Percentiles rank a stretch among this genome's conserved stretches.
phyloP scores from a whole-genome alignment of 2,113 vertebrate species.

The Sturnira hondurensis region DNA sequence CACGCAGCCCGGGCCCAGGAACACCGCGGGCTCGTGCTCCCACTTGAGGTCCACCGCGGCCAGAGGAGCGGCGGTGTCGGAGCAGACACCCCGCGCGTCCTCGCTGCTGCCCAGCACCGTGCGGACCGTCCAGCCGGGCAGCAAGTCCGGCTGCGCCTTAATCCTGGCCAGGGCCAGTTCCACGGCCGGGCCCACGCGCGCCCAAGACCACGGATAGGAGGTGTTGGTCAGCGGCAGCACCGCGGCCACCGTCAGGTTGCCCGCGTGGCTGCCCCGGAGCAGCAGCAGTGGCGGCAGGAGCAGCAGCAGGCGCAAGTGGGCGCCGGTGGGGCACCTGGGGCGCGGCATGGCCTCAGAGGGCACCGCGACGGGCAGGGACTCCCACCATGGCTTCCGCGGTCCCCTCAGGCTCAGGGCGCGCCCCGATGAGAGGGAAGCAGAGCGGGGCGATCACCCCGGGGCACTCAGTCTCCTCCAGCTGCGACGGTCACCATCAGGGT shows the following conservation, averaged over 20 bases:
- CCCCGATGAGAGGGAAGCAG: background rate
- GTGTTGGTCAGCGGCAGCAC: conserved; percentile 90
- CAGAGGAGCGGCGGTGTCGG: conserved; percentile 88
- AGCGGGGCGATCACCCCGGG: conserved; percentile 7
- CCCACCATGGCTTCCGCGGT: conserved; percentile 18
- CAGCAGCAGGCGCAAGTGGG: background rate
- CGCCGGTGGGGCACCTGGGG: background rate
- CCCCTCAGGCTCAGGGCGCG: conserved; percentile 16
- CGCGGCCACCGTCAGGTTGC: conserved; percentile 87
- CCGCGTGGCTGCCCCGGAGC: conserved; percentile 37
- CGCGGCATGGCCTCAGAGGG: conserved; percentile 52
- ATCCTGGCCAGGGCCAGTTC: conserved; percentile 80
- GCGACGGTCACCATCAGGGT: background rate
- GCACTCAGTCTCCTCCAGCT: background rate
- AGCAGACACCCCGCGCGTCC: conserved; percentile 85
- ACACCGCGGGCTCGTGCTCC: conserved; percentile 84
- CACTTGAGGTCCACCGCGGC: conserved; percentile 90
- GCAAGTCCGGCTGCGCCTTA: conserved; percentile 78
- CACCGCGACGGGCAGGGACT: background rate
- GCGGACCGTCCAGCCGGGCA: conserved; percentile 79
- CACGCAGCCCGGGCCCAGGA: conserved; percentile 92
- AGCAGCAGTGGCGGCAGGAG: background rate
- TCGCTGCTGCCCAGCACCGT: conserved; percentile 90
- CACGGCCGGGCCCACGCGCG: conserved; percentile 89
- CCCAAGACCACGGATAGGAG: conserved; percentile 94